These are phyloP conservation scores for Amblyteles armatorius DNA, from an alignment of 2,888 invertebrate species.

Conservation along the genomic window DNA sequence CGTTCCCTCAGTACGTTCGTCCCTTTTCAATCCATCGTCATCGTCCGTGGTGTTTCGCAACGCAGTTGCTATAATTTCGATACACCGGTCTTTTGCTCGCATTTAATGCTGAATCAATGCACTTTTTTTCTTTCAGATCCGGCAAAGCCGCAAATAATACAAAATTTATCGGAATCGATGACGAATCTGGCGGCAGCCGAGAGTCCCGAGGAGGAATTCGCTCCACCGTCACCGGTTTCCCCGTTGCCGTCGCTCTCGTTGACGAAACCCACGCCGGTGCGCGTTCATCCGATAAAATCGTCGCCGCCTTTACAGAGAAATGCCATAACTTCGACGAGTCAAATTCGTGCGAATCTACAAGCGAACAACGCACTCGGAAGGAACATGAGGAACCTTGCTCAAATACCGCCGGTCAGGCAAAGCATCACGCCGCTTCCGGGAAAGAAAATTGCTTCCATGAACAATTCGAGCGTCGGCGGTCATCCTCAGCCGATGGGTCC, in stretches of 20 bases:
- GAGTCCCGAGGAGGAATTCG: constrained; percentile 74
- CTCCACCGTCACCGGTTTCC: constrained; percentile 73
- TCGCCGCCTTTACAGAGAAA: constrained; percentile 82
- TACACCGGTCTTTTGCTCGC: constrained; percentile 10
- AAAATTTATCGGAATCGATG: constrained; percentile 82
- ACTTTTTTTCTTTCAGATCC: constrained; percentile 83
- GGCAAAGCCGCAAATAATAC: constrained; percentile 85
- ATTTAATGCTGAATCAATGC: neutral
- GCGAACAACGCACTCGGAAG: constrained; percentile 76
- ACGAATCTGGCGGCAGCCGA: constrained; percentile 75
- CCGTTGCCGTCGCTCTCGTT: constrained; percentile 76
- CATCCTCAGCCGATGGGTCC: constrained; percentile 80
- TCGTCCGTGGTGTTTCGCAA: neutral
- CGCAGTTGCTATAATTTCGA: constrained; percentile 1
- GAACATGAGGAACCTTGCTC: constrained; percentile 80
- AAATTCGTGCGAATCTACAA: constrained; percentile 81
- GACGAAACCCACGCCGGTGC: constrained; percentile 81
- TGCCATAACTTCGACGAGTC: constrained; percentile 81
- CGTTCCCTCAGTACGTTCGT: constrained; percentile 24
- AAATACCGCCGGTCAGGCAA: constrained; percentile 82
- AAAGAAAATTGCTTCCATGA: constrained; percentile 71
- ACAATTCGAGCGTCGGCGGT: constrained; percentile 45
- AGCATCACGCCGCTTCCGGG: constrained; percentile 80
- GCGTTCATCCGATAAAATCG: constrained; percentile 82
- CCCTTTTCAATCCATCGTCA: constrained; percentile 16